Evolutionary conservation across 1,140 invertebrate genomes (phyloP), one percentile per base, ranked within the genome.

Genomic region (Drosophila pseudoobscura): DNA sequence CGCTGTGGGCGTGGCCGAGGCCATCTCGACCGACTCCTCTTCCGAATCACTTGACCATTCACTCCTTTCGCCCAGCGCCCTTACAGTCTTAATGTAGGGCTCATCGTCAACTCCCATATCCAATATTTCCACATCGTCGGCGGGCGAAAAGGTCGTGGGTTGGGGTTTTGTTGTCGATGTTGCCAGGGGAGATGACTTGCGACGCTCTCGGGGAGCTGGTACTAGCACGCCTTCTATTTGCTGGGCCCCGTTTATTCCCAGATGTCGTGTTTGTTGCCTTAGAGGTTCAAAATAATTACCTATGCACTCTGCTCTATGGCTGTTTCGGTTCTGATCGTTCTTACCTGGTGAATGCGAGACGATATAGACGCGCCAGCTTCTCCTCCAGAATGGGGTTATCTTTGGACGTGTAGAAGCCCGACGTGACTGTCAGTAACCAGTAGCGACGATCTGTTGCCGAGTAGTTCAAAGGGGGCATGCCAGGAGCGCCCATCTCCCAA

Each of bases 351-450:
- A 95, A 95, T 17, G 94, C 94, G 68, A 93, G 93, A 50, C 94
- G 93, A 79, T 95, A 95, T 17, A 95, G 83, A 57, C 93, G 93
- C 2, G 94, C 94, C 39, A 95, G 90, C 71, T 93, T 93, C 50
- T 94, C 91, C 80, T 94, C 93, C 1, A 95, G 90, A 62, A 74
- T 92, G 77, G 69, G 93, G 92, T 79, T 89, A 74, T 88, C 92
- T 55, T 78, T 90, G 54, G 73, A 78, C 7, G 44, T 92, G 90
- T 62, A 93, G 85, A 31, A 94, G 88, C 75, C 94, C 87, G 89
- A 90, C 45, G 97, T 93, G 29, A 96, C 95, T 3, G 96, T 97
- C 2, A 97, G 85, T 35, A 97, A 89, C 96, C 96, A 97, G 91
- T 96, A 97, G 24, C 95, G 93, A 49, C 93, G 90, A 80, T 94